Evolutionary conservation across 2,797 vertebrate genomes (phyloP).

Genomic region (Channa striata): DNA sequence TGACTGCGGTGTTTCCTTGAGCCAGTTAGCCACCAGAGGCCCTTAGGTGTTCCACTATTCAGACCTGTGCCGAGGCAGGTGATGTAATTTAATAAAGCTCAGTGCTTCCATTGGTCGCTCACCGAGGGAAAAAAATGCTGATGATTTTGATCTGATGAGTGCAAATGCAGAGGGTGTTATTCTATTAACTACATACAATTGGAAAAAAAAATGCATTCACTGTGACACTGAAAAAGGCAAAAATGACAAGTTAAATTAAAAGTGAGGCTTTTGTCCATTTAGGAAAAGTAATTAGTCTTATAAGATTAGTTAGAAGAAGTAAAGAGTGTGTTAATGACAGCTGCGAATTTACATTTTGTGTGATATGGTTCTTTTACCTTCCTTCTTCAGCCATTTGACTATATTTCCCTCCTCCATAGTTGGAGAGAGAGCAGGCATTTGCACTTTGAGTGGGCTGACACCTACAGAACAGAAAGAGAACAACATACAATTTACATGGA

Average conservation of each 20-base stretch:
- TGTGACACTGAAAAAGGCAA: neutral
- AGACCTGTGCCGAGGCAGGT: conserved; percentile 34
- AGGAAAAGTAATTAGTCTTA: too few relatives aligned
- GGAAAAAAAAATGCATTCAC: neutral
- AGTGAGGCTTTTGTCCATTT: neutral
- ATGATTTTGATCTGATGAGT: conserved; percentile 8
- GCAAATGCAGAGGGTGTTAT: neutral
- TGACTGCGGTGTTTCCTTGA: conserved; percentile 56
- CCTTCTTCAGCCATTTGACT: conserved; percentile 97
- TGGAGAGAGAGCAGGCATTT: conserved; percentile 97
- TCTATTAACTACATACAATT: neutral
- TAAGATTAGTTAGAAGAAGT: neutral
- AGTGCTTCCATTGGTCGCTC: conserved; percentile 1
- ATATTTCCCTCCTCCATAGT: conserved; percentile 99
- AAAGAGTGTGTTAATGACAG: neutral
- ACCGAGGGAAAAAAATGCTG: neutral
- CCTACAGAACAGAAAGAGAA: conserved; percentile 81
- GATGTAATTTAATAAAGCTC: conserved; percentile 48
- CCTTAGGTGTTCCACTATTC: conserved; percentile 47
- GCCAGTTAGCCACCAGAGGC: conserved; percentile 67
- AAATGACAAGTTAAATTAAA: neutral
- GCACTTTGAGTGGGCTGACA: conserved; percentile 87
- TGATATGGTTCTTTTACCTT: conserved; percentile 86
- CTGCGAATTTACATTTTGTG: neutral
- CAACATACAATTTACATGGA: neutral